Evolutionary conservation across 2,113 vertebrate species (phyloP), one percentile per base, ranked within the genome.

Genomic region (Rhea pennata): DNA sequence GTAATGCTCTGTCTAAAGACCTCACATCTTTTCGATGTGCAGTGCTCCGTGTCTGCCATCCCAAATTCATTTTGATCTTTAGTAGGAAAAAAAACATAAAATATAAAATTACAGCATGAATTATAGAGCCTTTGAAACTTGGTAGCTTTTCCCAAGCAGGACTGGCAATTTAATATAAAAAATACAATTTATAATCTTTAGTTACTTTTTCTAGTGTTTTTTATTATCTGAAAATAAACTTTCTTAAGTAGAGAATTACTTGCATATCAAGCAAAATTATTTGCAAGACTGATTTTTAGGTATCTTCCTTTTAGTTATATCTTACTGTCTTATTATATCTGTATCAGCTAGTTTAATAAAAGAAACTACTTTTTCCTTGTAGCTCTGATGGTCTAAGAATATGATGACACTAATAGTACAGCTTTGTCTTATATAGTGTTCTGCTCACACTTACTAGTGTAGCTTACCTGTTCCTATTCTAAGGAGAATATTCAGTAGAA

Each of bases 401-500:
- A 53, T 36, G 31, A 39, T 91, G 61, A 54, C 1, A 5, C 16
- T 66, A 71, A 23, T 12, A 53, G 5, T 51, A 27, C 13, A 87
- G 23, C 9, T 79, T 87, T 89, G 42, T 66, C 84, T 95, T 87
- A 72, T 22, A 21, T 59, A 93, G 39, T 8, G 51, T 50, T 80
- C 78, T 95, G 31, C 70, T 91, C 94, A 46, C 66, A 54, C 72
- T 73, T 82, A 82, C 16, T 22, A 80, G 42, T 56, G 50, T 78
- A 75, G 27, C 27, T 77, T 81, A 73, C 46, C 50, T 91, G 8
- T 74, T 96, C 36, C 56, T 88, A 42, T 75, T 95, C 54, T 73
- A 95, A 84, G 81, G 62, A 94, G 10, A 64, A 14, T 61, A 87
- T 84, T 86, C 69, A 95, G 82, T 92, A 90, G 15, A 26, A 96